Percentiles rank a stretch among this genome's conserved stretches.
phyloP scores from a whole-genome alignment of 2,888 invertebrate species.

The Latrodectus hesperus region DNA sequence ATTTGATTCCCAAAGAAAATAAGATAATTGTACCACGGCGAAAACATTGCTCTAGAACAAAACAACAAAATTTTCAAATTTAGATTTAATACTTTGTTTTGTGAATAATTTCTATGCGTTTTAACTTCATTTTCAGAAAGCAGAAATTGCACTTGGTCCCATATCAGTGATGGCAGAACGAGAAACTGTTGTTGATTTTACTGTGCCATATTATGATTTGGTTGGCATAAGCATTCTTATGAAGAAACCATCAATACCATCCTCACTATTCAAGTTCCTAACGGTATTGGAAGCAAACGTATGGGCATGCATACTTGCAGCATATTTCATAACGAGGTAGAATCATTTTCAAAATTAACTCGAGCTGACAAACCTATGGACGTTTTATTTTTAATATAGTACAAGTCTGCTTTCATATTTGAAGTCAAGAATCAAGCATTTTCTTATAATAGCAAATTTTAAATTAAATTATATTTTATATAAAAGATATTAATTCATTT shows the following conservation, averaged over 20 bases:
- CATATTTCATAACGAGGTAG: conserved; percentile 93
- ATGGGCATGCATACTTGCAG: conserved; percentile 95
- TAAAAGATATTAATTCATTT: no score
- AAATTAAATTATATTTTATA: no score
- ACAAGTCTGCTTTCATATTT: no score
- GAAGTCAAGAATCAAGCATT: no score
- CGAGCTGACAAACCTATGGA: no score
- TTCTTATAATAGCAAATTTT: no score
- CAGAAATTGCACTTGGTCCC: conserved; percentile 94
- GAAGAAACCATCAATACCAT: conserved; percentile 90
- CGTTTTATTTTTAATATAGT: no score
- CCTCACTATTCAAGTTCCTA: conserved; percentile 96
- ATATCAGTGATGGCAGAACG: conserved; percentile 98
- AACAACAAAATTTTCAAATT: no score
- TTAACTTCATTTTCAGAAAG: conserved; percentile 77
- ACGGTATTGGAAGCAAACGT: conserved; percentile 96
- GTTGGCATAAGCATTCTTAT: conserved; percentile 98
- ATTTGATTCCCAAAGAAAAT: no score
- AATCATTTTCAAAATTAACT: neutral
- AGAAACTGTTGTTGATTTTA: conserved; percentile 97
- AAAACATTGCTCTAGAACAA: no score
- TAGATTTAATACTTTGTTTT: no score
- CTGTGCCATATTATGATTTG: conserved; percentile 97
- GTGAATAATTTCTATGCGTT: neutral
- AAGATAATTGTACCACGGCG: no score